Percentiles rank a stretch among this genome's conserved stretches.
Conservation (phyloP, 2,797 vertebrate species). For the Rhinophrynus dorsalis region DNA sequence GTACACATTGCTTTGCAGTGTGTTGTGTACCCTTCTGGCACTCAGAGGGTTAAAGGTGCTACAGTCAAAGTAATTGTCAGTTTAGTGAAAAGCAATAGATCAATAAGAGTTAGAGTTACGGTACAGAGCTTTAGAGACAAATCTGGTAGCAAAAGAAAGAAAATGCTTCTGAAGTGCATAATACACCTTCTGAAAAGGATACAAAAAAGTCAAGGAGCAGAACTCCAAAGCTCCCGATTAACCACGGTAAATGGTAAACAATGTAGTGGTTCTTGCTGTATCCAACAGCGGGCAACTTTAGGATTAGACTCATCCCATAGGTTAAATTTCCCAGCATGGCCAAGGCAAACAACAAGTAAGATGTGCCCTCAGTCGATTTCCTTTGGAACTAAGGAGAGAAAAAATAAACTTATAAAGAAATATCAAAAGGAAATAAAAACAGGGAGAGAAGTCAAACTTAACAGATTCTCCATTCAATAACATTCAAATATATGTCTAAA, state of each 20-base stretch:
- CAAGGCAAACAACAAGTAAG: slow-evolving; percentile 66
- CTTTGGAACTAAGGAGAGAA: slow-evolving; percentile 59
- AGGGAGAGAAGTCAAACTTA: not conserved
- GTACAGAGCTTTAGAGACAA: too few relatives aligned
- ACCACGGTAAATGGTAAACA: slow-evolving; percentile 70
- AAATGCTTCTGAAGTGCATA: too few relatives aligned
- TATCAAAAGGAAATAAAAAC: not conserved
- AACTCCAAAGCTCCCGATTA: slow-evolving; percentile 71
- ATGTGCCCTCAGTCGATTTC: slow-evolving; percentile 68
- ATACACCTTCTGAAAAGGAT: slow-evolving; percentile 59
- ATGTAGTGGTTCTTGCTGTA: slow-evolving; percentile 58
- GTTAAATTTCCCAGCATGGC: slow-evolving; percentile 69
- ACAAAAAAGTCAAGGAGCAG: slow-evolving; percentile 69
- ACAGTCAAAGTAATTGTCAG: too few relatives aligned
- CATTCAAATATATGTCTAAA: too few relatives aligned
- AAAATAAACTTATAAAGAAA: not conserved
- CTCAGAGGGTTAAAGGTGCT: too few relatives aligned
- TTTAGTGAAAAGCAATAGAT: not conserved
- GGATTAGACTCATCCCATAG: slow-evolving; percentile 62
- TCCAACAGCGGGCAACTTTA: slow-evolving; percentile 63
- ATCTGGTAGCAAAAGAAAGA: too few relatives aligned
- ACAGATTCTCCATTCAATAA: too few relatives aligned
- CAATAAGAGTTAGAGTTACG: not conserved
- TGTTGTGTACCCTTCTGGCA: too few relatives aligned
- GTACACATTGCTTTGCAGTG: too few relatives aligned